Base-by-base conservation (phyloP, 2,113 vertebrate genomes). In the Eulacestoma nigropectus region DNA sequence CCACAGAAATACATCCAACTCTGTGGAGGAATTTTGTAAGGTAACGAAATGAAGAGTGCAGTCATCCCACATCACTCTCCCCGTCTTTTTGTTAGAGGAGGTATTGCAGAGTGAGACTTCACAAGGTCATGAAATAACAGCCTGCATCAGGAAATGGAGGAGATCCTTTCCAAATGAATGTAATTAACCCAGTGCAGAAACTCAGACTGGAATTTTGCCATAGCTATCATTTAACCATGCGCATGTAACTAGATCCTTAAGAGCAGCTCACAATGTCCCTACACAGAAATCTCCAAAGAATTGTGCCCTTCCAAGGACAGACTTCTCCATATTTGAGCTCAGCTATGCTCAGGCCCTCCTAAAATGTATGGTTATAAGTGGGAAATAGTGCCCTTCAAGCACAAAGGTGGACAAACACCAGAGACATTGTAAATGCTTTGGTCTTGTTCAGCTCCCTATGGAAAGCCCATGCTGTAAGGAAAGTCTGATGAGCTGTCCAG, bases 111-210 rank as follows among this genome's bases (percentile, higher is more conserved):
- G 22, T 46, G 35, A 84, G 37, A 30, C 37, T 92, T 86, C 37
- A 87, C 80, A 95, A 95, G 76, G 95, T 94, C 93, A 76, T 50
- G 37, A 88, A 77, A 75, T 67, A 91, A 74, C 39, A 96, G 12
- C 39, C 67, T 88, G 52, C 68, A 55, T 59, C 81, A 92, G 76
- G 41, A 92, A 94, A 84, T 49, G 35, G 70, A 84, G 29, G 57
- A 75, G 69, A 92, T 44, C 14, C 46, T 97, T 91, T 94, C 55
- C 83, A 93, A 93, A 74, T 76, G 62, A 91, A 53, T 72, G 74
- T 62, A 95, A 93, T 75, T 79, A 85, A 96, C 79, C 84, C 84
- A 86, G 33, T 67, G 42, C 78, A 94, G 87, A 93, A 93, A 76
- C 26, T 84, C 4, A 3, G 77, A 16, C 52, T 87, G 89, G 76